Evolutionary conservation across 2,888 invertebrate genomes (phyloP), one percentile per base, ranked within the genome.

Genomic region (Venusia cambrica): DNA sequence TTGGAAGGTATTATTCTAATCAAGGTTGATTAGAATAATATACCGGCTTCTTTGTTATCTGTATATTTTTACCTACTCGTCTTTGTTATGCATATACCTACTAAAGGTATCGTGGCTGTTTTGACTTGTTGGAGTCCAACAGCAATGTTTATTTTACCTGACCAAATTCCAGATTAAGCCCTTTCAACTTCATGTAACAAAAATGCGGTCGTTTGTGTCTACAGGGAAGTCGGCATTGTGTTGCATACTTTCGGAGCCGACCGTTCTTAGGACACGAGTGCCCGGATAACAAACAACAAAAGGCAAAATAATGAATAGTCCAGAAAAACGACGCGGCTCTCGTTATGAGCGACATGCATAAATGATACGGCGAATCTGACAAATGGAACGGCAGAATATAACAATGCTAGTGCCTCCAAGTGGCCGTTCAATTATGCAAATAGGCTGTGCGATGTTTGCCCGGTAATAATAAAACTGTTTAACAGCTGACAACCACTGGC

Each of bases 351-450:
- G 56, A 79, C 79, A 80, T 85, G 76, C 85, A 87, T 84, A 85
- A 84, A 84, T 85, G 87, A 87, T 84, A 80, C 72, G 61, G 69
- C 75, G 73, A 84, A 85, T 87, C 85, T 85, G 84, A 84, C 87
- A 85, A 87, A 87, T 85, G 87, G 80, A 69, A 74, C 76, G 87
- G 81, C 79, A 76, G 72, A 84, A 73, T 80, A 81, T 87, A 87
- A 87, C 87, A 87, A 87, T 80, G 85, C 72, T 78, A 78, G 81
- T 78, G 76, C 69, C 70, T 81, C 77, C 74, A 81, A 85, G 84
- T 85, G 81, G 75, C 75, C 80, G 80, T 87, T 87, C 87, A 87
- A 88, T 88, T 88, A 88, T 88, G 88, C 85, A 88, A 88, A 88
- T 87, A 78, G 78, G 70, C 76, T 71, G 73, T 51, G 65, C 78